Conservation (phyloP, 2,113 vertebrate genomes). For the Halichoeres trimaculatus region DNA sequence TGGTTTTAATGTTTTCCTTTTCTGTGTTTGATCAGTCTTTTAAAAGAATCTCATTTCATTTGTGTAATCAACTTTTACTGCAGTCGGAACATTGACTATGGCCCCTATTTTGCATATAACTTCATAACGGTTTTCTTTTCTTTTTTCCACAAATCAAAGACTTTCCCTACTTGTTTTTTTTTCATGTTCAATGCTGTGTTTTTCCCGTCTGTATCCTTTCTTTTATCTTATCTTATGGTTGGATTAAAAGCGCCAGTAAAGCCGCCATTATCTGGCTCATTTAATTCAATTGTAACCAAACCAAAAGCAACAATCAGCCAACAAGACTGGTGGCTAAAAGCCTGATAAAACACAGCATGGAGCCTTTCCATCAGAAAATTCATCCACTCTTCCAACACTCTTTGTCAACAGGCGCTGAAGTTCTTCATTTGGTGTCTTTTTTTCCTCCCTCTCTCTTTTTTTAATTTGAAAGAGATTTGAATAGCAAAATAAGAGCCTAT, state of each 20-base stretch:
- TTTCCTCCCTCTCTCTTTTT: conserved; percentile 2
- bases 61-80: too few species aligned
- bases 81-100: too few species aligned
- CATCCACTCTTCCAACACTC: conserved; percentile 53
- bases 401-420: conserved; percentile 62
- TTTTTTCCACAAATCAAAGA: not conserved
- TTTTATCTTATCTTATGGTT: conserved; percentile 30
- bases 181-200: not conserved
- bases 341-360: conserved; percentile 64
- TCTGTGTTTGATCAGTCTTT: too few species aligned
- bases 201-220: not conserved
- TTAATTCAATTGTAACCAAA: conserved; percentile 67
- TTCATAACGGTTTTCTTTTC: not conserved
- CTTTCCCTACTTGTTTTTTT: not conserved
- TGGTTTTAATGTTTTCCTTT: too few species aligned
- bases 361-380: conserved; percentile 60
- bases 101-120: not conserved
- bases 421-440: conserved; percentile 10
- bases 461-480: conserved; percentile 61
- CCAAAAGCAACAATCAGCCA: conserved; percentile 61
- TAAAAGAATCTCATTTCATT: too few species aligned
- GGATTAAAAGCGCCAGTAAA: conserved; percentile 37
- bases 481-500: conserved; percentile 57
- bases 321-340: conserved; percentile 63
- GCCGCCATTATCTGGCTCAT: conserved; percentile 67